Conservation (phyloP, 2,113 vertebrate genomes). For the Uria aalge region DNA sequence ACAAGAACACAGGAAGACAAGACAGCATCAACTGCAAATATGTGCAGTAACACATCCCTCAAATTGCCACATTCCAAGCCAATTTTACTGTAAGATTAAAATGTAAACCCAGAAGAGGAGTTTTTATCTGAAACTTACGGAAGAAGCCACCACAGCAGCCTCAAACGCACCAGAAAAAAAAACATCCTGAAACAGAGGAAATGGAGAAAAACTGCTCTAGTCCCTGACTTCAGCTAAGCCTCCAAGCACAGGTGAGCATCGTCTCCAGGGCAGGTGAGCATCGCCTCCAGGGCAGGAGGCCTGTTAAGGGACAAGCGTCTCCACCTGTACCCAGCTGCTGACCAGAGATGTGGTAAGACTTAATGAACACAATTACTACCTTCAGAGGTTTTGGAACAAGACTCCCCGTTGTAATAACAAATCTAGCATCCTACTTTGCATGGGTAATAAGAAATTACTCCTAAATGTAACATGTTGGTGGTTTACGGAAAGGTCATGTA, state of each 20-base stretch:
- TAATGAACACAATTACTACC: neutral
- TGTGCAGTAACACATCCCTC: accelerated
- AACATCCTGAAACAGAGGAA: neutral
- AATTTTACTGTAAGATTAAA: neutral
- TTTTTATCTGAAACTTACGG: neutral
- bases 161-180: accelerated
- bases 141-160: accelerated
- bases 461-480: neutral
- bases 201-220: neutral
- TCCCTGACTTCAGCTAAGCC: no score
- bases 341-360: neutral
- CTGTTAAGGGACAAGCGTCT: neutral
- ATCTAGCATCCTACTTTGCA: neutral
- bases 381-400: neutral
- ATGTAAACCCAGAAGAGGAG: neutral
- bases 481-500: neutral
- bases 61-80: neutral
- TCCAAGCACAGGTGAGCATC: neutral
- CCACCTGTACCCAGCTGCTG: neutral
- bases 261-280: neutral
- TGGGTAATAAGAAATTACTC: neutral
- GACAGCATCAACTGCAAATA: neutral
- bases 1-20: neutral
- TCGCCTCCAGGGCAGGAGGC: neutral
- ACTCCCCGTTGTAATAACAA: neutral